Conservation (phyloP, 2,888 invertebrate genomes). For the Neoaliturus tenellus region DNA sequence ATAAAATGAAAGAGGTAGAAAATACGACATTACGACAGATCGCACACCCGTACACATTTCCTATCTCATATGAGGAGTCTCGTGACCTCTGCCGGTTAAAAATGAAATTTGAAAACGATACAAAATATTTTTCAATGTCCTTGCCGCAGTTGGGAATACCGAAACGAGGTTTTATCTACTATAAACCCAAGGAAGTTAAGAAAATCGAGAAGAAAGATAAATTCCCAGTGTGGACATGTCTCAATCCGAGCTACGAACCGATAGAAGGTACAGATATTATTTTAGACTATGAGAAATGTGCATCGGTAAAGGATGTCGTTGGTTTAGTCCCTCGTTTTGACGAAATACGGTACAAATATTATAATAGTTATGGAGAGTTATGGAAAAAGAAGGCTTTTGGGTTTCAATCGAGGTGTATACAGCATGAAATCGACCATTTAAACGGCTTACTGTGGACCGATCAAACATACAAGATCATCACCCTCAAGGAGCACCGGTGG, state of each 20-base stretch:
- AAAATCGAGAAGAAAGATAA: slow-evolving; percentile 22
- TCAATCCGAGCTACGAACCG: slow-evolving; percentile 17
- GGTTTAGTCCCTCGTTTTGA: slow-evolving; percentile 6
- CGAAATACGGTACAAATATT: not conserved
- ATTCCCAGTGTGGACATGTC: not conserved
- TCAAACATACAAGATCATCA: not conserved
- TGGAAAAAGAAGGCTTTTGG: not conserved
- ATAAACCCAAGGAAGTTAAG: not conserved
- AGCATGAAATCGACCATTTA: slow-evolving; percentile 24
- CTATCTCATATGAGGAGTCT: not conserved
- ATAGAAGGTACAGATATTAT: not conserved
- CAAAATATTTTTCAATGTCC: not conserved
- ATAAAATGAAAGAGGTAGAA: not conserved
- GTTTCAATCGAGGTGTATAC: not conserved
- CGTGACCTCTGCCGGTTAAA: not conserved
- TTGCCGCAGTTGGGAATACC: not conserved
- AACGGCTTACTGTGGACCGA: not conserved
- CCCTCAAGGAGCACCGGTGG: not conserved
- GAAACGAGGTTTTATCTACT: not conserved
- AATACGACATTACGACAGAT: slow-evolving; percentile 11
- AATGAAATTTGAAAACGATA: not conserved
- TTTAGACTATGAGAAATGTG: slow-evolving; percentile 12
- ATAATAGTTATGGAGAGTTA: not conserved
- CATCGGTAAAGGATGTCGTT: not conserved
- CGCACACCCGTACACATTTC: not conserved